Base-by-base conservation (phyloP, 2,888 invertebrate species). In the Mesopsocus fuscifrons region DNA sequence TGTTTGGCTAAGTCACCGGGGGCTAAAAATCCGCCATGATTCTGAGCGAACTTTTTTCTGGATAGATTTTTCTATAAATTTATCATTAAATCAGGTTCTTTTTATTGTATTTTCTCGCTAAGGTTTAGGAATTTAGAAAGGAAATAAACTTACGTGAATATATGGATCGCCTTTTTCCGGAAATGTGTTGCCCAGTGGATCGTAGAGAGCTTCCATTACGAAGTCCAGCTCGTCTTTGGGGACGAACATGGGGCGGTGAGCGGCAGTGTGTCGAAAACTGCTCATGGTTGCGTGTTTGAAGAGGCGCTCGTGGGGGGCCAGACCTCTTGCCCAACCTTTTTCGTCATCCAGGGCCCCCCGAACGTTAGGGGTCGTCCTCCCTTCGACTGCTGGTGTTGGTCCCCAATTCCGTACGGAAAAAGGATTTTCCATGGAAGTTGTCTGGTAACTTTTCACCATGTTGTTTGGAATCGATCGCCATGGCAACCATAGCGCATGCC, bases 111-210 rank as follows among this genome's bases (percentile, higher is more conserved):
- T n/a, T n/a, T n/a, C n/a, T n/a, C n/a, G n/a, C n/a, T n/a, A n/a
- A n/a, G n/a, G n/a, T n/a, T n/a, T n/a, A n/a, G n/a, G n/a, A n/a
- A n/a, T n/a, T n/a, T n/a, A n/a, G n/a, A n/a, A n/a, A n/a, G n/a
- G n/a, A n/a, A n/a, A n/a, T n/a, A n/a, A n/a, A n/a, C n/a, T 26
- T 34, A 38, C 38, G 18, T 38, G 38, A 38, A 38, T 38, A 20
- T 15, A 20, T n/a, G 20, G 20, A 20, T 38, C 38, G 4, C 18
- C 11, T 38, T 38, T 38, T 20, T 38, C 38, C 3, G 38, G n/a
- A 17, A 38, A 20, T 5, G 20, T 11, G 13, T 38, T 21, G 21
- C 21, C n/a, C 9, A 38, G 20, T 5, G 38, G 38, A 5, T 17
- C 17, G 11, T 38, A 38, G 5, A 18, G 13, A 13, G 38, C 16